Evolutionary conservation across 2,797 vertebrate species (phyloP), one percentile per base, ranked within the genome.

Genomic region (Nannoperca obscura): DNA sequence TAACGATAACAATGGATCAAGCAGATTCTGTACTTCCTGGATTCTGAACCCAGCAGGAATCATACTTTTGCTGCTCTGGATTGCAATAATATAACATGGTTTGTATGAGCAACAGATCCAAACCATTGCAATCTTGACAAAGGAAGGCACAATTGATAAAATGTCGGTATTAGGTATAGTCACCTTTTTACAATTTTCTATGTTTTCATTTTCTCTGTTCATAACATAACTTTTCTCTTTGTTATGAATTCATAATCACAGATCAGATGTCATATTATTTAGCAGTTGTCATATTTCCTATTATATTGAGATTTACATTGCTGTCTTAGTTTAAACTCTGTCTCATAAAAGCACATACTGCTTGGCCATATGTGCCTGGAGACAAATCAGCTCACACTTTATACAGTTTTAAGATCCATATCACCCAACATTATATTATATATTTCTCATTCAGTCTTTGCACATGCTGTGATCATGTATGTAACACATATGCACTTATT

Each of bases 41-140:
- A 69, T 69, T 32, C 8, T 72, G 40, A 79, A 52, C 6, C 13
- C 32, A 27, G 77, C 71, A 46, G 75, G 63, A 49, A 49, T 84
- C 2, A 46, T 77, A 22, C 34, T 91, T 53, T 22, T 78, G 36
- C 40, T 91, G 0, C 22, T 86, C 30, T 88, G 63, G 71, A 76
- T 79, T 61, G 57, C 34, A 71, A 7, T 62, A 10, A 74, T 86
- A 44, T 91, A 66, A 66, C 7, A 0, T 44, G 20, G 11, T 27
- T 27, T 53, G 5, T 1, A 65, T 2, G 34, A 15, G 22, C 5
- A 62, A 74, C 20, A 71, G 13, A 62, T 61, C 1, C 13, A 64
- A 15, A 49, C 15, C 7, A 59, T 2, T 54, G 11, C n/a, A 53
- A 38, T 78, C 5, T 40, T 57, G 19, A 54, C 13, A 15, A 66